These are phyloP conservation scores for Episyrphus balteatus DNA, from an alignment of 1,140 invertebrate species.

Conservation along the genomic window DNA sequence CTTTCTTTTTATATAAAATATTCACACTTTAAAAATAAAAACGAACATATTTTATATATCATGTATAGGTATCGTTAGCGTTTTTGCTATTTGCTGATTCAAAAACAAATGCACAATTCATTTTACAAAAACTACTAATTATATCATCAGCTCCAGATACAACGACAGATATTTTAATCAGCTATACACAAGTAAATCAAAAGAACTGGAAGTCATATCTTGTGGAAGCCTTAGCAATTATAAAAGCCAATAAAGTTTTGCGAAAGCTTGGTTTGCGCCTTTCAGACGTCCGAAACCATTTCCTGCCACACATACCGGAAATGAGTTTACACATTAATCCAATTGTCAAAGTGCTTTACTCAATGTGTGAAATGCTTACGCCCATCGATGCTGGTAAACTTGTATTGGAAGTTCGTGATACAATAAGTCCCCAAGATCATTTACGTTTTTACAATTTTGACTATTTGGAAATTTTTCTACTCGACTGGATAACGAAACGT, in stretches of 20 bases:
- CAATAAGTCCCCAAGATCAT: constrained; percentile 5
- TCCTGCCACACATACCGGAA: constrained; percentile 21
- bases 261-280: constrained; percentile 22
- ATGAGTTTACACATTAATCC: constrained; percentile 25
- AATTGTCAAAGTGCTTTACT: constrained; percentile 23
- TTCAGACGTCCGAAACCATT: constrained; percentile 16
- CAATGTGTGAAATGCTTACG: constrained; percentile 21
- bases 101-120: no score
- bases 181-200: constrained; percentile 17
- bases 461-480: constrained; percentile 26
- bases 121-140: no score
- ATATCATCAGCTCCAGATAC: no score
- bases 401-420: constrained; percentile 3
- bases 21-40: no score
- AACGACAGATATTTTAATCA: constrained; percentile 12
- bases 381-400: constrained; percentile 18
- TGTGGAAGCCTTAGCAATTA: constrained; percentile 24
- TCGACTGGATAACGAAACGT: constrained; percentile 21
- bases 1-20: no score
- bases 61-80: no score
- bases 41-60: no score
- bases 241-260: constrained; percentile 17
- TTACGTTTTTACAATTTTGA: constrained; percentile 22
- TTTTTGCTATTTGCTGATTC: no score
- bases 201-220: constrained; percentile 15